Conservation (phyloP, 2,113 vertebrate genomes). For the Parus major region DNA sequence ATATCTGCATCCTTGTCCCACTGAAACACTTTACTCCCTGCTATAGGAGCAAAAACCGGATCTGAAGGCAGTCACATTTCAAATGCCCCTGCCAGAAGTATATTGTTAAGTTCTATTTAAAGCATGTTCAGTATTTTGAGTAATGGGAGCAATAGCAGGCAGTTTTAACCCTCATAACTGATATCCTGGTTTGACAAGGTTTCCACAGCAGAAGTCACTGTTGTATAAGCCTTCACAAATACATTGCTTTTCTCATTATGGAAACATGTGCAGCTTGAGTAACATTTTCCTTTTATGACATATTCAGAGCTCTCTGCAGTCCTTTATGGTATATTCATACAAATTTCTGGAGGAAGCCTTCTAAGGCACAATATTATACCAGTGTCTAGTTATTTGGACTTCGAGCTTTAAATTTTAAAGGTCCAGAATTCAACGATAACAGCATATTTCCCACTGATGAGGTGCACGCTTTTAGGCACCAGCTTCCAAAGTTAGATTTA, state of each 20-base stretch:
- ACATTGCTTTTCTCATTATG: background rate
- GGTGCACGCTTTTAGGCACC: background rate
- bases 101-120: background rate
- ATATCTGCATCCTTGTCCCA: background rate
- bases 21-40: background rate
- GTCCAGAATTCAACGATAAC: background rate
- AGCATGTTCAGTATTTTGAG: background rate
- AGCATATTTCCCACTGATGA: background rate
- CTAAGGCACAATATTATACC: background rate
- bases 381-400: background rate
- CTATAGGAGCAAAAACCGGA: background rate
- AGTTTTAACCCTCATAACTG: background rate
- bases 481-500: background rate
- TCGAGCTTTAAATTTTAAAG: background rate
- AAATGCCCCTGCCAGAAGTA: background rate
- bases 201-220: slow-evolving; percentile 46
- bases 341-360: background rate
- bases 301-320: background rate
- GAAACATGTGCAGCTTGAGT: background rate
- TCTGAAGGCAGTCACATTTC: background rate
- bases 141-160: background rate
- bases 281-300: background rate
- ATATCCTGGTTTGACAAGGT: background rate
- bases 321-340: background rate
- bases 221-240: background rate